Evolutionary conservation across 2,888 invertebrate species (phyloP).

Genomic region (Scelioninae gen. 1): DNA sequence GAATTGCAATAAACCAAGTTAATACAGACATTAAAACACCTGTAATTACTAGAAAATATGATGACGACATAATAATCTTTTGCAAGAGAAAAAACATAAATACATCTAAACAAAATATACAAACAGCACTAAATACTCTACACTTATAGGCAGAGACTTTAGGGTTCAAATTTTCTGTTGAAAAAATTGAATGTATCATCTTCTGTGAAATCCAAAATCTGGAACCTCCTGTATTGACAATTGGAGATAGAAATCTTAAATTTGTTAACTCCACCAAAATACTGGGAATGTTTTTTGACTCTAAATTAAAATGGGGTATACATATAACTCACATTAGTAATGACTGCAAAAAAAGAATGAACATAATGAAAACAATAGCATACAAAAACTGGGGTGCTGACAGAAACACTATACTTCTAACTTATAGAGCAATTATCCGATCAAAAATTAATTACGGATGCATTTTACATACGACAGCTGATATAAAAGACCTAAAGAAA

Average conservation of each 20-base stretch:
- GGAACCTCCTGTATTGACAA: not conserved
- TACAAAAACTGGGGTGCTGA: slow-evolving; percentile 12
- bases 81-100: slow-evolving; percentile 7
- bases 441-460: slow-evolving; percentile 13
- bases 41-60: not conserved
- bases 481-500: slow-evolving; percentile 3
- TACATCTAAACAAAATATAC: not conserved
- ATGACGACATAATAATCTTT: not conserved
- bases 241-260: not conserved
- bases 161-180: slow-evolving; percentile 7
- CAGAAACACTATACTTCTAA: not conserved
- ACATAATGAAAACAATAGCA: not conserved
- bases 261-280: slow-evolving; percentile 17
- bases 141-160: not conserved
- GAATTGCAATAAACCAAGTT: too few relatives aligned
- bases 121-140: not conserved
- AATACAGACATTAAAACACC: slow-evolving; percentile 1
- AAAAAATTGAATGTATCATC: not conserved
- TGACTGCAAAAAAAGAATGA: slow-evolving; percentile 10
- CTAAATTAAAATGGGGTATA: not conserved
- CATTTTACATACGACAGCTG: slow-evolving; percentile 1
- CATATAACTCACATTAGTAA: slow-evolving; percentile 1
- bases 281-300: not conserved
- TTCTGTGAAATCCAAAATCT: not conserved
- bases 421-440: slow-evolving; percentile 2